These are phyloP conservation scores for Heliornis fulica DNA, from an alignment of 2,113 vertebrate species.

Conservation along the genomic window DNA sequence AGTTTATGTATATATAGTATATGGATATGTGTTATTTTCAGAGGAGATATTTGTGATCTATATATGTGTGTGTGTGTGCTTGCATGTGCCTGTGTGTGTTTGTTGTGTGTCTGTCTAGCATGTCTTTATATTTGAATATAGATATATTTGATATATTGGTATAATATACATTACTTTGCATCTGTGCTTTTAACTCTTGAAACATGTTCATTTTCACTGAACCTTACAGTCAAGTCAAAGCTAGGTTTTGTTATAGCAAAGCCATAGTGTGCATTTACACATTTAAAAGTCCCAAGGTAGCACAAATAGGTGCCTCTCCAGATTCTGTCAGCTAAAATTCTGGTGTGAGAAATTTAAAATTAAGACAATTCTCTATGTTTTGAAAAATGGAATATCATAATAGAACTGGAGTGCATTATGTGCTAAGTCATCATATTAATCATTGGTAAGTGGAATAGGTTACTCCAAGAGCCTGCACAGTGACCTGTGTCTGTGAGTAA, in stretches of 20 bases:
- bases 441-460: background rate
- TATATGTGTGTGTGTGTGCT: rapidly evolving
- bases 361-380: background rate
- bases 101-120: background rate
- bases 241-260: background rate
- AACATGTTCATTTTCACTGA: background rate
- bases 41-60: background rate
- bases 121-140: background rate
- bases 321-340: background rate
- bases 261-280: background rate
- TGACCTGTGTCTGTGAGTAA: background rate
- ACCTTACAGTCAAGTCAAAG: background rate
- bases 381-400: background rate
- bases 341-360: background rate
- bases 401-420: background rate
- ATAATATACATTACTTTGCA: background rate
- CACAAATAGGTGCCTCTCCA: background rate
- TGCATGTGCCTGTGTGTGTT: background rate
- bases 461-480: background rate
- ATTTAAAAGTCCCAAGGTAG: background rate
- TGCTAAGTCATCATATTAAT: background rate
- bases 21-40: background rate
- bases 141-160: background rate
- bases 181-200: background rate
- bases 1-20: background rate